A percentile compares a stretch with the other conserved stretches of the same genome.
phyloP scores from a whole-genome alignment of 2,113 vertebrate species.

The Arenaria interpres region DNA sequence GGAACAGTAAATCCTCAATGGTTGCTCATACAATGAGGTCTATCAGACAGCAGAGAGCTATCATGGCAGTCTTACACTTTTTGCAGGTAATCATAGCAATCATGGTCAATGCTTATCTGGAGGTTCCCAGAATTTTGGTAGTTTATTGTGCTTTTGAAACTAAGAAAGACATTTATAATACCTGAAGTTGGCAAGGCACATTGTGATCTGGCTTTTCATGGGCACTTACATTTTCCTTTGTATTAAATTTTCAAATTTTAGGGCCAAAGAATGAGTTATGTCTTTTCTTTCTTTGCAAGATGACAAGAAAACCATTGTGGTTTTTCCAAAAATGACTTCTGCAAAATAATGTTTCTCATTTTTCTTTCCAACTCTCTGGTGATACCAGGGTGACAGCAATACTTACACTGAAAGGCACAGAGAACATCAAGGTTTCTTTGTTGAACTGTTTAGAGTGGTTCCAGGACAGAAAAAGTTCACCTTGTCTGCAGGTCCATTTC shows the following conservation, averaged over 20 bases:
- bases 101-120: background rate
- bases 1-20: background rate
- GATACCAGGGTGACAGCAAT: background rate
- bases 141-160: background rate
- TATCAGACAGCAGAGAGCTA: background rate
- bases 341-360: background rate
- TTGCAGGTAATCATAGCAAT: background rate
- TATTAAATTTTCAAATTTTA: background rate
- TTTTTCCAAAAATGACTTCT: background rate
- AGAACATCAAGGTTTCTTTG: background rate
- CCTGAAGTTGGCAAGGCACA: background rate
- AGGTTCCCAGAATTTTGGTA: background rate
- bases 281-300: background rate
- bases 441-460: background rate
- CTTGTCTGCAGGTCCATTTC: background rate
- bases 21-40: background rate
- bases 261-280: background rate
- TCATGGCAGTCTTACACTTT: background rate
- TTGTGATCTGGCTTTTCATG: background rate
- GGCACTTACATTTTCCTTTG: background rate
- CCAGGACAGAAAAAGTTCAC: background rate
- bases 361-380: background rate
- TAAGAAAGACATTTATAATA: background rate
- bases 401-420: background rate
- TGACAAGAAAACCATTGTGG: background rate